Evolutionary conservation across 2,113 vertebrate genomes (phyloP).

Genomic region (Cyanoderma ruficeps): DNA sequence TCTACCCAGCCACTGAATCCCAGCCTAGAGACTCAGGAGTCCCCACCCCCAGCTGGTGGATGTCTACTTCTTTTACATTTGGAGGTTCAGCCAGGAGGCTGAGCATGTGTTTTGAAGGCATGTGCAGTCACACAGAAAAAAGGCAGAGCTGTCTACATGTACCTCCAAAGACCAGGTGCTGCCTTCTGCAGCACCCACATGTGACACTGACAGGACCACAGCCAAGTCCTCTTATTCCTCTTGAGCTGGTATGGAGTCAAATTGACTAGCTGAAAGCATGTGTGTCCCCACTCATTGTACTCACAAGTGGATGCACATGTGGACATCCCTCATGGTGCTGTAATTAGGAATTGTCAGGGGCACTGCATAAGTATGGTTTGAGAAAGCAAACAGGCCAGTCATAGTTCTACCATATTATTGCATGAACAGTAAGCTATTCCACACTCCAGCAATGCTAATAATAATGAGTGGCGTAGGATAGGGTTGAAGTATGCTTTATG

Average conservation of each 20-base stretch:
- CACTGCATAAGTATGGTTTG: background rate
- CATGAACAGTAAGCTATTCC: background rate
- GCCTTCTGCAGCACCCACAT: background rate
- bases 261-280: background rate
- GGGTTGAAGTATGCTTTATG: background rate
- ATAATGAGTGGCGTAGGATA: background rate
- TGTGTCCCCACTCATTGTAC: background rate
- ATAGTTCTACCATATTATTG: background rate
- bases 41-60: background rate
- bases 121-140: background rate
- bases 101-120: background rate
- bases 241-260: background rate
- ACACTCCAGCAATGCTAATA: background rate
- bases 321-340: background rate
- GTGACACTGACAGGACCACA: background rate
- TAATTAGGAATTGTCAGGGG: background rate
- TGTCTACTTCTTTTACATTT: background rate
- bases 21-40: background rate
- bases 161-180: background rate
- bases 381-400: background rate
- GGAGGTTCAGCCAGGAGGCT: background rate
- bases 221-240: background rate
- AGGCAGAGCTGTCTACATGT: background rate
- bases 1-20: background rate
- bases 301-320: background rate